phyloP scores from a whole-genome alignment of 2,888 invertebrate genomes.

The Geotrupes spiniger region DNA sequence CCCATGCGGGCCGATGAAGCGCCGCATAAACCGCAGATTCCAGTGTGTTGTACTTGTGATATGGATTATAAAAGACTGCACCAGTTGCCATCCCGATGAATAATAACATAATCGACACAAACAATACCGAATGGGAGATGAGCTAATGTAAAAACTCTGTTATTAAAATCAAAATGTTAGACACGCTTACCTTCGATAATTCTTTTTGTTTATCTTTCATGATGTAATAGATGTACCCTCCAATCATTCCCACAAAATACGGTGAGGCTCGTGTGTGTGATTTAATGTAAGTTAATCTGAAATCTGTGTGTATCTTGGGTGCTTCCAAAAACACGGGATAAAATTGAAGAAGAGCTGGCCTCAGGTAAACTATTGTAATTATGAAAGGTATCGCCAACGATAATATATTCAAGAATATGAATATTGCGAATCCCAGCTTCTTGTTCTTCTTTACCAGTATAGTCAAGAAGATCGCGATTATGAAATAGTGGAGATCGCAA shows the following conservation, averaged over 20 bases:
- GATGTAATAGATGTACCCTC: slow-evolving; percentile 53
- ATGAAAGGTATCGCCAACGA: slow-evolving; percentile 55
- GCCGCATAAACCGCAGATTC: slow-evolving; percentile 59
- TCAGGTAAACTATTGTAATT: slow-evolving; percentile 52
- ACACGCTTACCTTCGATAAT: slow-evolving; percentile 43
- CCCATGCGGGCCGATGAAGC: slow-evolving; percentile 58
- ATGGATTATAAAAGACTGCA: slow-evolving; percentile 53
- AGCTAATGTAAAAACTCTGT: slow-evolving; percentile 46
- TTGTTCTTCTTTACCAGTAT: slow-evolving; percentile 50
- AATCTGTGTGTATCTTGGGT: slow-evolving; percentile 55
- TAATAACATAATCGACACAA: slow-evolving; percentile 51
- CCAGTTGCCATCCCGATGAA: slow-evolving; percentile 52
- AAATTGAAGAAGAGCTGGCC: slow-evolving; percentile 57
- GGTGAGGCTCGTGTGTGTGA: slow-evolving; percentile 60
- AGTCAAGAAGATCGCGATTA: slow-evolving; percentile 54
- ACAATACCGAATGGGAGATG: slow-evolving; percentile 50
- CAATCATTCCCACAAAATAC: slow-evolving; percentile 58
- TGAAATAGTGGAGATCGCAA: slow-evolving; percentile 68
- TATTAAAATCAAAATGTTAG: background rate
- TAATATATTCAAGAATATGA: slow-evolving; percentile 44
- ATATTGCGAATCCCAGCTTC: slow-evolving; percentile 47
- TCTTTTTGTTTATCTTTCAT: slow-evolving; percentile 37
- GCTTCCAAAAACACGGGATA: slow-evolving; percentile 56
- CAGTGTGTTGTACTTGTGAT: slow-evolving; percentile 51
- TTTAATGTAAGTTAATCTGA: slow-evolving; percentile 57